Evolutionary conservation across 2,797 vertebrate genomes (phyloP).

Genomic region (Aselliscus stoliczkanus): DNA sequence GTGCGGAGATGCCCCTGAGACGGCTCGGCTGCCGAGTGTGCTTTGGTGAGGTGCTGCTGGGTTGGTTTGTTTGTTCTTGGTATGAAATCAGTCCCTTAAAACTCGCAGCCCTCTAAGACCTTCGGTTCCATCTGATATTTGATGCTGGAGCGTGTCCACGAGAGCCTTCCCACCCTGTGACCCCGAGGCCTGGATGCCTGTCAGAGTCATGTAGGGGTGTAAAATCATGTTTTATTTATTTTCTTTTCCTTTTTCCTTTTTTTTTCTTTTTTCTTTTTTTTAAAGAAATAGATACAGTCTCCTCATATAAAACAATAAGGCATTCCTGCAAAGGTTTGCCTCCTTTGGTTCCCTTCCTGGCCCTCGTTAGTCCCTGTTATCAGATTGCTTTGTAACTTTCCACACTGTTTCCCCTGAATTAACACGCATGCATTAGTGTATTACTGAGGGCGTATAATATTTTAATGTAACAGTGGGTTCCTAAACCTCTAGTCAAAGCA

Average conservation of each 20-base stretch:
- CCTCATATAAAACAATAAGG: background rate
- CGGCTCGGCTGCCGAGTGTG: background rate
- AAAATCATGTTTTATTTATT: too few species aligned
- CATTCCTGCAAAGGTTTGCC: background rate
- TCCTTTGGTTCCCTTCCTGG: background rate
- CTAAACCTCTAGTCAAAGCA: background rate
- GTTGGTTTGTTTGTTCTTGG: background rate
- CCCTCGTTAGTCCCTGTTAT: background rate
- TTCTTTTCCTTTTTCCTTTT: too few species aligned
- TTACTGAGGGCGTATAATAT: background rate
- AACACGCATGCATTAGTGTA: background rate
- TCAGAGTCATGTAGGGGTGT: background rate
- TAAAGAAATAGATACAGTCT: background rate
- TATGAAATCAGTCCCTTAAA: background rate
- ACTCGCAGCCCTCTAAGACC: background rate
- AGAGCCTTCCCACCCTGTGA: background rate
- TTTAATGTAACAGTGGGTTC: background rate
- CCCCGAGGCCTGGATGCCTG: background rate
- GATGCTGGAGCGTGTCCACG: background rate
- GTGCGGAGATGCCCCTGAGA: slow-evolving; percentile 41
- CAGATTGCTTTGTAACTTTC: background rate
- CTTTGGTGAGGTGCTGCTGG: background rate
- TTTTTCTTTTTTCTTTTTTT: too few species aligned
- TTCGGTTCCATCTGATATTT: background rate
- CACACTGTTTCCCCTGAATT: background rate